Evolutionary conservation across 1,140 invertebrate genomes (phyloP).

Genomic region (Reticulitermes speratus): DNA sequence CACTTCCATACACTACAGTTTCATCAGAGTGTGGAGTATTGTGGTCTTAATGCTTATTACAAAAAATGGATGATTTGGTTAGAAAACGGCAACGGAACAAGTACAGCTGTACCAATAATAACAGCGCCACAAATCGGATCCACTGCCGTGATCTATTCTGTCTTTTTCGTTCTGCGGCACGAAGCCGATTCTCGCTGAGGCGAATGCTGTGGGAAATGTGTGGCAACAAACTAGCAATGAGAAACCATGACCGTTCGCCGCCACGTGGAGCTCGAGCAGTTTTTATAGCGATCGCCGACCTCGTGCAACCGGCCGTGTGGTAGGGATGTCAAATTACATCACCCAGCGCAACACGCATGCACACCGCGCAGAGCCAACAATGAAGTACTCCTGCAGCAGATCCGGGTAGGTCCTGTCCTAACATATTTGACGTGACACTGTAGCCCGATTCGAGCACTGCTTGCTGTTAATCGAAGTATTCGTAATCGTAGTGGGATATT

Average conservation of each 20-base stretch:
- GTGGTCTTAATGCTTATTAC: no score
- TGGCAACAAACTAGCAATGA: background rate
- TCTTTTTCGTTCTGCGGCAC: background rate
- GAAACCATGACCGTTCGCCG: constrained; percentile 21
- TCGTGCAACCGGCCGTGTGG: constrained; percentile 31
- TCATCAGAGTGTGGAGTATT: no score
- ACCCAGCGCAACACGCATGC: constrained; percentile 9
- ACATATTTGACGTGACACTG: no score
- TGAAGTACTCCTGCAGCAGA: background rate
- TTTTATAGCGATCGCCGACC: constrained; percentile 29
- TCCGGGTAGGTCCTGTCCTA: background rate
- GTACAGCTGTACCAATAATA: no score
- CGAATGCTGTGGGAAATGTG: background rate
- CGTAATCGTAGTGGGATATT: no score
- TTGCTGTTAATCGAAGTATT: no score
- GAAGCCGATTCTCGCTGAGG: background rate
- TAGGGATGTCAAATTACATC: constrained; percentile 30
- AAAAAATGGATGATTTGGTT: no score
- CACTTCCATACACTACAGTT: no score
- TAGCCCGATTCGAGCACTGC: no score
- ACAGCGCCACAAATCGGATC: no score
- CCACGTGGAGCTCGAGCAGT: constrained; percentile 27
- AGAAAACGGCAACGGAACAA: no score
- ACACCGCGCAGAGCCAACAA: background rate
- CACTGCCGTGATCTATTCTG: no score